A percentile compares a stretch with the other conserved stretches of the same genome.
Conservation (phyloP, 2,888 invertebrate genomes). For the Scrobipalpa costella region DNA sequence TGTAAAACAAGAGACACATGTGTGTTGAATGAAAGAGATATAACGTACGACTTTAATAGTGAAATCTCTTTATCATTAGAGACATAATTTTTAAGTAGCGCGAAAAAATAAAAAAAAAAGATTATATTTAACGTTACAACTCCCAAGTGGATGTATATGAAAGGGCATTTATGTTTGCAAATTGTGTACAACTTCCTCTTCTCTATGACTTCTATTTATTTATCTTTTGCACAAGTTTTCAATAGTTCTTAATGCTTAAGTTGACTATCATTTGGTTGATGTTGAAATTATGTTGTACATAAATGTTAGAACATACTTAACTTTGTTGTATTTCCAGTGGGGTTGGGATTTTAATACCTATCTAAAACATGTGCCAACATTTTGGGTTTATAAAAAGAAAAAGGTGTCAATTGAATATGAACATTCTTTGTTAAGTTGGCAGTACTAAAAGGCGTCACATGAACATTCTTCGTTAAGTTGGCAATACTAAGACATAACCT, state of each 20-base stretch:
- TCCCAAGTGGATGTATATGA: constrained; percentile 56
- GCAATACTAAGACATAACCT: constrained; percentile 45
- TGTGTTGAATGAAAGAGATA: constrained; percentile 65
- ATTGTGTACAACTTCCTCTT: constrained; percentile 56
- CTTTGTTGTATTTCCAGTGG: constrained; percentile 62
- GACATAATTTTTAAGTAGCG: constrained; percentile 68
- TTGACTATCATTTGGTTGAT: constrained; percentile 51
- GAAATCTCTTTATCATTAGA: constrained; percentile 74
- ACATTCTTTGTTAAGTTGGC: not conserved
- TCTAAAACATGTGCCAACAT: not conserved
- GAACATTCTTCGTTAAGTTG: constrained; percentile 1
- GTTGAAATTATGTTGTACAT: constrained; percentile 55
- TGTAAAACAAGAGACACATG: constrained; percentile 56
- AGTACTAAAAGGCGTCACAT: not conserved
- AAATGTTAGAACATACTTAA: constrained; percentile 41
- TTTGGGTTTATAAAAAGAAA: not conserved
- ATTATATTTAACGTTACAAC: constrained; percentile 69
- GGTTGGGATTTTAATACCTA: constrained; percentile 36
- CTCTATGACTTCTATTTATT: constrained; percentile 50
- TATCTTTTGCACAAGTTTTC: constrained; percentile 26
- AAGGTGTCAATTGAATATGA: not conserved
- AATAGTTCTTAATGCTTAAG: constrained; percentile 51
- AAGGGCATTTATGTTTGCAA: constrained; percentile 76
- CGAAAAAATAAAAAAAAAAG: constrained; percentile 56
- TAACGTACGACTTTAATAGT: constrained; percentile 70